Base-by-base conservation (phyloP, 2,888 invertebrate genomes). In the Aromia moschata region DNA sequence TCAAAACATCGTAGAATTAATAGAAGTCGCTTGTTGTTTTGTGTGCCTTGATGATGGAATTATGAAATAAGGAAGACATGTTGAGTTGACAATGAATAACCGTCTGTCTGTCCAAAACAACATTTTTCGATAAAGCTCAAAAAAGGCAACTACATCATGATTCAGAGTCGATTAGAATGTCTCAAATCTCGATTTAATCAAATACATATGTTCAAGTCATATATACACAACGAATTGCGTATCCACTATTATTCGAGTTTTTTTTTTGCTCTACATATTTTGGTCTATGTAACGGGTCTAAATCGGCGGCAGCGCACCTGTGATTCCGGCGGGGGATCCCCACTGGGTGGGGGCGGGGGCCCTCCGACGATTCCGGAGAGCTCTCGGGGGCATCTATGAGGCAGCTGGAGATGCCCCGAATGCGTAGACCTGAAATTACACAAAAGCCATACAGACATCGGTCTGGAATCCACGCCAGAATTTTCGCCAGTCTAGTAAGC, bases 381-480 rank as follows among this genome's bases (percentile, higher is more conserved):
- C 75, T 76, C 57, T 76, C 77, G 11, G 74, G 69, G 36, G 79
- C 79, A 56, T 80, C 80, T 51, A 81, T 79, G 44, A 81, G 74
- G 67, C 79, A 79, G 31, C 78, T 80, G 33, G 81, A 80, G 31
- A 81, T 78, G 56, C 81, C 81, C 55, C 81, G 69, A 10, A 76
- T 74, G 56, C 78, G 76, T 49, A 75, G 71, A 71, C 78, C 79
- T 78, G 67, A 60, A 73, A 72, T 60, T 65, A 65, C 61, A 65
- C 53, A 60, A 65, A 62, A 64, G 49, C 56, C 61, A 44, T 64
- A 52, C 58, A 64, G 18, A 64, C 49, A 58, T 37, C 61, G 55
- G 30, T 56, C 43, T 36, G 46, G 53, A 12, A 57, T 30, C 57
- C 60, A 47, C 37, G 33, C 18, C 49, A 60, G 40, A 3, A 44